Evolutionary conservation across 2,113 vertebrate genomes (phyloP), one percentile per base, ranked within the genome.

Genomic region (Perca flavescens): DNA sequence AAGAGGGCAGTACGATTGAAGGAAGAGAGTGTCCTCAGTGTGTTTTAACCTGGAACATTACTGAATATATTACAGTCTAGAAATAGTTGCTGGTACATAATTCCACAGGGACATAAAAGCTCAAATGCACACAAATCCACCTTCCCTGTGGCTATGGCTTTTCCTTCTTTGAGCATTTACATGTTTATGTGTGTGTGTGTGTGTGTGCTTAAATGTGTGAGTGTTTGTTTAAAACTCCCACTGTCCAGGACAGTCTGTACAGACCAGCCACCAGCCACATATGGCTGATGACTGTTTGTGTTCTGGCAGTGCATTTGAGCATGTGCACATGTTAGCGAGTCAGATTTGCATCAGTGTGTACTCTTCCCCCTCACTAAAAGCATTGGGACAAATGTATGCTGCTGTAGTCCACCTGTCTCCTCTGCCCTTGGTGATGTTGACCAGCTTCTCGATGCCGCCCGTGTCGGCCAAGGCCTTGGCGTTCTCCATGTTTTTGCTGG

Each of bases 401-500:
- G 77, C 62, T 40, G 79, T n/a, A 63, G 16, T 88, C 83, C 93
- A 95, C 98, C 98, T 98, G 94, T 99, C 98, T 75, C 97, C 98
- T 87, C 97, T 95, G 81, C 97, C 97, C 93, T 97, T 99, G 21
- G 98, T 99, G 89, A 99, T 99, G 94, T 97, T 97, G 94, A 99
- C 97, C 89, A 99, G 96, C 91, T 99, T 99, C 86, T 99, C 98
- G 53, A 99, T 98, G 3, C 98, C 98, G 0, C 98, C 98, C 0
- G 97, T 97, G 82, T 99, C 98, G 0, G 98, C 98, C 64, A 99
- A 92, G n/a, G 98, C 98, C 82, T 99, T 99, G 83, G 98, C 98
- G 0, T 99, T 99, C 89, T 99, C 98, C 98, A 99, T 99, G 94
- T 99, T 99, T 80, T 97, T 99, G 90, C 97, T 99, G 52, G 97